Percentiles rank a stretch among this genome's conserved stretches.
These are phyloP conservation scores for Caenorhabditis sinica DNA, from an alignment of 2,888 invertebrate genomes.

Conservation along the genomic window DNA sequence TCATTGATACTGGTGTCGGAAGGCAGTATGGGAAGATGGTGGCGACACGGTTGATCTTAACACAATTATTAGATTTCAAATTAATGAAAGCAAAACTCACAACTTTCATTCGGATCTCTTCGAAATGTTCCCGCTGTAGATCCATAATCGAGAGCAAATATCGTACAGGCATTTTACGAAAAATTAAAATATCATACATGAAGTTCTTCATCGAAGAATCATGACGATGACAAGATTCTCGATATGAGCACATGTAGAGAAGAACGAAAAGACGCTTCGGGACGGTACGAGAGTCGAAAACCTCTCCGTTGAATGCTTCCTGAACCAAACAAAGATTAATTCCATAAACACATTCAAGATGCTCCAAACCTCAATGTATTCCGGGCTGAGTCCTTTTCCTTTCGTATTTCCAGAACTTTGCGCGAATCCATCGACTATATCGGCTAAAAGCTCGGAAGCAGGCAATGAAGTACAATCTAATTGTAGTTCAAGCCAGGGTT, in stretches of 20 bases:
- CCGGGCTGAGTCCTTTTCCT: slow-evolving; percentile 25
- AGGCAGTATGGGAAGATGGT: slow-evolving; percentile 70
- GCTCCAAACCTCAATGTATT: slow-evolving; percentile 39
- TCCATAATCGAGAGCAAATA: slow-evolving; percentile 70
- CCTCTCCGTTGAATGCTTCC: slow-evolving; percentile 59
- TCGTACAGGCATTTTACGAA: slow-evolving; percentile 68
- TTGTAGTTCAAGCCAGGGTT: slow-evolving; percentile 57
- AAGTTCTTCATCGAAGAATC: slow-evolving; percentile 41
- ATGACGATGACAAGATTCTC: slow-evolving; percentile 49
- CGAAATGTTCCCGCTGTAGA: slow-evolving; percentile 51
- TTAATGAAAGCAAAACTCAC: too few species aligned
- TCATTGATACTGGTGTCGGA: slow-evolving; percentile 68
- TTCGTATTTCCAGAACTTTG: background rate
- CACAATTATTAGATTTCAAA: background rate
- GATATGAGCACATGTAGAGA: slow-evolving; percentile 61
- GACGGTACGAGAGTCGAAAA: slow-evolving; percentile 56
- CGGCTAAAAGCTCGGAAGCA: slow-evolving; percentile 34
- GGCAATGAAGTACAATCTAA: slow-evolving; percentile 44
- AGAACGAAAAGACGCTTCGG: slow-evolving; percentile 55
- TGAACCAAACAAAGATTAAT: slow-evolving; percentile 16
- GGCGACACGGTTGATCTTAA: slow-evolving; percentile 49
- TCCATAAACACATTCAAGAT: too few species aligned
- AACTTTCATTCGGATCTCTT: slow-evolving; percentile 43
- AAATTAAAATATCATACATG: slow-evolving; percentile 59
- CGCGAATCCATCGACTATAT: slow-evolving; percentile 51